A percentile compares a stretch with the other conserved stretches of the same genome.
phyloP scores from a whole-genome alignment of 2,888 invertebrate genomes.

The Phragmatobia fuliginosa region DNA sequence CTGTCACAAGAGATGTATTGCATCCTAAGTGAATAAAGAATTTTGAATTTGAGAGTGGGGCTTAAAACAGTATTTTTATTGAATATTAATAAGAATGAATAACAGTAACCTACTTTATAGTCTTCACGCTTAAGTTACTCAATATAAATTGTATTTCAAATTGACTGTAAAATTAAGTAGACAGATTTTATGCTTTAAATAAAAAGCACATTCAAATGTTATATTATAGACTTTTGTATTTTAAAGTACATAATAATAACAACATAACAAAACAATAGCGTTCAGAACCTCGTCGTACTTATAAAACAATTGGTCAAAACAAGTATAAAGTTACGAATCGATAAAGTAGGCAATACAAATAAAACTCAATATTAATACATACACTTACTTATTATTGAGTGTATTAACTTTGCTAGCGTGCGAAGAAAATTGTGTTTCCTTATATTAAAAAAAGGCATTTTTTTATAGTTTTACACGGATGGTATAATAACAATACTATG shows the following conservation, averaged over 20 bases:
- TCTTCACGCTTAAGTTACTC: not conserved
- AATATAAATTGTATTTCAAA: not conserved
- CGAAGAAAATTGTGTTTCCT: not conserved
- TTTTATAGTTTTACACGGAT: not conserved
- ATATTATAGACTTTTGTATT: slow-evolving; percentile 22
- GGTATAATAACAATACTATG: too few relatives aligned
- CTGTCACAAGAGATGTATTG: too few relatives aligned
- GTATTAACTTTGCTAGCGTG: not conserved
- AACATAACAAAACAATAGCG: slow-evolving; percentile 62
- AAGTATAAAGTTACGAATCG: slow-evolving; percentile 57
- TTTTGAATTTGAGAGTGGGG: too few relatives aligned
- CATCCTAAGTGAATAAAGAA: too few relatives aligned
- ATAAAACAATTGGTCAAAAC: slow-evolving; percentile 61
- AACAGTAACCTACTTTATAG: too few relatives aligned
- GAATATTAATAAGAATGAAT: too few relatives aligned
- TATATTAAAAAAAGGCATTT: not conserved
- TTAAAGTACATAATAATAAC: slow-evolving; percentile 25
- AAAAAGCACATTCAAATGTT: slow-evolving; percentile 10
- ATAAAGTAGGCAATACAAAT: slow-evolving; percentile 37
- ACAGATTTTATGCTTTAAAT: not conserved
- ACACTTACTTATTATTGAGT: slow-evolving; percentile 15
- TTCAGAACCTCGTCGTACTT: slow-evolving; percentile 57
- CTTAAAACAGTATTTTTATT: too few relatives aligned
- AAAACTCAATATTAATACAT: slow-evolving; percentile 8
- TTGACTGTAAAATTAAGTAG: not conserved